A percentile compares a stretch with the other conserved stretches of the same genome.
These are phyloP conservation scores for Plebejus melissa DNA, from an alignment of 2,888 invertebrate genomes.

Conservation along the genomic window DNA sequence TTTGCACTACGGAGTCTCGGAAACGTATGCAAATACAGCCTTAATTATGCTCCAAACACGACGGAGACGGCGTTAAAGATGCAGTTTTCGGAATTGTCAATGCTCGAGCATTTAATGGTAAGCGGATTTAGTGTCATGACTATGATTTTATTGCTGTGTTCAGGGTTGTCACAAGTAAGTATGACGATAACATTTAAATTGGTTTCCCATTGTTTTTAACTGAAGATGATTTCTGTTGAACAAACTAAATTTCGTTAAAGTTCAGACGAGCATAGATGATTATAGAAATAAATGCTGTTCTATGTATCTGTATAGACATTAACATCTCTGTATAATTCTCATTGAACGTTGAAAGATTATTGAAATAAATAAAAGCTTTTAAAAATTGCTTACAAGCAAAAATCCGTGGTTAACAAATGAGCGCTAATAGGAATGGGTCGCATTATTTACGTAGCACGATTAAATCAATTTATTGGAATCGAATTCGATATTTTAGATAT, in stretches of 20 bases:
- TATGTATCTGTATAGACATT: background rate
- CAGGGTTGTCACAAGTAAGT: slow-evolving; percentile 36
- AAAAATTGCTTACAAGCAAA: slow-evolving; percentile 12
- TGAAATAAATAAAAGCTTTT: background rate
- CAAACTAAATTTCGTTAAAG: background rate
- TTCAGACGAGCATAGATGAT: too few species aligned
- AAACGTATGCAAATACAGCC: slow-evolving; percentile 71
- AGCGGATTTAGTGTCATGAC: slow-evolving; percentile 60
- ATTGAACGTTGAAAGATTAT: background rate
- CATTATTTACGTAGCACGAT: background rate
- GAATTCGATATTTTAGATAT: slow-evolving; percentile 4
- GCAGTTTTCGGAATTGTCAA: slow-evolving; percentile 70
- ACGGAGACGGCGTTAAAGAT: slow-evolving; percentile 70
- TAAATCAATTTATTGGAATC: slow-evolving; percentile 7
- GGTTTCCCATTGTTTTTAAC: background rate
- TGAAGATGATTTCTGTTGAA: background rate
- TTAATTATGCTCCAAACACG: slow-evolving; percentile 75
- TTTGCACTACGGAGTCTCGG: slow-evolving; percentile 71
- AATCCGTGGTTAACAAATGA: background rate
- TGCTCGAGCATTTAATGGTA: slow-evolving; percentile 59
- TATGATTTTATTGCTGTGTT: slow-evolving; percentile 56
- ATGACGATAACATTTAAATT: background rate
- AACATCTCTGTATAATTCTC: background rate
- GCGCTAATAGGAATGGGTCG: background rate
- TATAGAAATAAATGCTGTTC: background rate